Conservation (phyloP, 2,888 invertebrate genomes). For the Scaptomyza polygonia region DNA sequence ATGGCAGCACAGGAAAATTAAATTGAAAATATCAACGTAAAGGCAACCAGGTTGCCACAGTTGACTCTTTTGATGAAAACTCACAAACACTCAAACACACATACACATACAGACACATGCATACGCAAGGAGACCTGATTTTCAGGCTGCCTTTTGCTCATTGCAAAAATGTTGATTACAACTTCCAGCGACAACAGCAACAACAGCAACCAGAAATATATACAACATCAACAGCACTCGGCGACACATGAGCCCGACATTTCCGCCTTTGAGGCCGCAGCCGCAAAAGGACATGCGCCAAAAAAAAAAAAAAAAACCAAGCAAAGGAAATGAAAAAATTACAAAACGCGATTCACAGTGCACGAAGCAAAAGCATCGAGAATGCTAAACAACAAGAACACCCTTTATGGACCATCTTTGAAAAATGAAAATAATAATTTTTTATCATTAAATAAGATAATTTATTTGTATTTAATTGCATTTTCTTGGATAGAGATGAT, state of each 20-base stretch:
- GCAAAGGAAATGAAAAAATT: constrained; percentile 57
- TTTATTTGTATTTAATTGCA: neutral
- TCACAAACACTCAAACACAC: constrained; percentile 34
- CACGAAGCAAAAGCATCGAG: neutral
- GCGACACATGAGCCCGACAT: constrained; percentile 74
- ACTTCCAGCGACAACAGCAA: constrained; percentile 41
- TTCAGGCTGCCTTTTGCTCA: constrained; percentile 51
- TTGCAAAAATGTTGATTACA: constrained; percentile 74
- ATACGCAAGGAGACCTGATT: constrained; percentile 16
- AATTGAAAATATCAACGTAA: constrained; percentile 79
- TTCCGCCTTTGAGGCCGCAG: constrained; percentile 71
- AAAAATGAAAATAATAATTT: neutral
- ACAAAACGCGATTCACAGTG: constrained; percentile 23
- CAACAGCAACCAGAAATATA: constrained; percentile 20
- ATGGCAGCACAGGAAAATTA: constrained; percentile 74
- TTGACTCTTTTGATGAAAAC: constrained; percentile 76
- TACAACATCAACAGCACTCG: constrained; percentile 49
- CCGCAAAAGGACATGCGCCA: constrained; percentile 74
- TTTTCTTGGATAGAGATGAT: neutral
- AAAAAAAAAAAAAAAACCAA: constrained; percentile 51
- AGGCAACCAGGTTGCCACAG: constrained; percentile 72
- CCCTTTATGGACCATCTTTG: neutral
- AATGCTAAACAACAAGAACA: constrained; percentile 1
- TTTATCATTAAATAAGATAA: too few species aligned
- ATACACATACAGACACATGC: constrained; percentile 23